Base-by-base conservation (phyloP, 2,888 invertebrate species). In the Dicyrtomina minuta region DNA sequence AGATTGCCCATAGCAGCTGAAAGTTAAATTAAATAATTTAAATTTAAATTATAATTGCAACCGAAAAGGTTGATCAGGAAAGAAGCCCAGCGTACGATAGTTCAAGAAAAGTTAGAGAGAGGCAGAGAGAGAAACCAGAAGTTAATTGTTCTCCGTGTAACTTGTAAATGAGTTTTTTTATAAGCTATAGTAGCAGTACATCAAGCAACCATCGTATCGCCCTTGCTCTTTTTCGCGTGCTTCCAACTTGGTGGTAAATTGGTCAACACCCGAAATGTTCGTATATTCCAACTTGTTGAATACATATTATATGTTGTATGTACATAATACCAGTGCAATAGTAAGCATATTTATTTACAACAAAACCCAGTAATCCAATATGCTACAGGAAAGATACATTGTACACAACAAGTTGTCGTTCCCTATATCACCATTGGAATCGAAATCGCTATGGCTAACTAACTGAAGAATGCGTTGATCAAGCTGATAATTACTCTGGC, bases 391-490 rank as follows among this genome's bases (percentile, higher is more conserved):
- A n/a, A n/a, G n/a, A n/a, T n/a, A n/a, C n/a, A n/a, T n/a, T n/a
- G n/a, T n/a, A 33, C 4, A 33, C 8, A 33, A 33, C 33, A 3
- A 33, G 33, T 33, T 33, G 33, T 33, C 33, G 8, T 22, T 26
- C 55, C 27, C 26, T n/a, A n/a, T n/a, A n/a, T 55, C 55, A 55
- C 26, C 26, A 24, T 55, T 22, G 26, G 3, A 15, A 46, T 46
- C n/a, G n/a, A n/a, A n/a, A n/a, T n/a, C n/a, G n/a, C n/a, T n/a
- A n/a, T n/a, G 15, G 55, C 55, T 55, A 55, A 55, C 26, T 55
- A 55, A 55, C 55, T 26, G 55, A 55, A 55, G 55, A 55, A 55
- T 55, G 22, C 55, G 26, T 55, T 55, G 55, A 55, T 55, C 55
- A 26, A 55, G 26, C 27, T 55, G 55, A 55, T 55, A 55, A 55